Conservation (phyloP, 2,113 vertebrate genomes). For the Trichechus manatus region DNA sequence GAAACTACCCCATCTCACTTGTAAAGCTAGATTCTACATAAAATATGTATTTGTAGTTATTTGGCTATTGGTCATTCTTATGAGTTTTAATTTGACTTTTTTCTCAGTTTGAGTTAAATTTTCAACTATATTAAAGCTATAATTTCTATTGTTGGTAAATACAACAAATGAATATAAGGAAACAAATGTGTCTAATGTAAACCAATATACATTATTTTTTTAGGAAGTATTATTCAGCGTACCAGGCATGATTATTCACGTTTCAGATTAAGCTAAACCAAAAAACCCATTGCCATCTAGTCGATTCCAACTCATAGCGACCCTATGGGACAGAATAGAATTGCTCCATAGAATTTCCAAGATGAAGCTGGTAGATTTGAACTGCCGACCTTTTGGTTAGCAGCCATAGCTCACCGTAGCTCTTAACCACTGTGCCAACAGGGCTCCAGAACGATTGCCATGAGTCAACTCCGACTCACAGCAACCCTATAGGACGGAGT, state of each 20-base stretch:
- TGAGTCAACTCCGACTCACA: too few species aligned
- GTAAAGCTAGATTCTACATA: background rate
- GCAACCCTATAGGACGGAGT: too few species aligned
- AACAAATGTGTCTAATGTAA: background rate
- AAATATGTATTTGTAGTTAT: background rate
- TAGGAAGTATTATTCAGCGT: background rate
- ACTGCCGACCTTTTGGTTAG: too few species aligned
- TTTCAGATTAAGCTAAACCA: background rate
- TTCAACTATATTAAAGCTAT: background rate
- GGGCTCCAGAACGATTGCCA: too few species aligned
- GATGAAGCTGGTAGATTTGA: too few species aligned
- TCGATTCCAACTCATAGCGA: too few species aligned
- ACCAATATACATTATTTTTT: constrained; percentile 35
- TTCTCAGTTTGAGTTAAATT: background rate
- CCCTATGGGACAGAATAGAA: too few species aligned
- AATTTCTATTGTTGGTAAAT: background rate
- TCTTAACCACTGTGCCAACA: too few species aligned
- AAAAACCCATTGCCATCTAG: too few species aligned
- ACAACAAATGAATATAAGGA: background rate
- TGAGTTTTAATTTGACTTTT: background rate
- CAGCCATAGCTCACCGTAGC: too few species aligned
- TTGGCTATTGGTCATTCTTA: background rate
- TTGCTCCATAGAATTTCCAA: too few species aligned
- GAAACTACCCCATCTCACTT: background rate
- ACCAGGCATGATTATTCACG: background rate